Evolutionary conservation across 2,888 invertebrate species (phyloP), one percentile per base, ranked within the genome.

Genomic region (Tachina lurida): DNA sequence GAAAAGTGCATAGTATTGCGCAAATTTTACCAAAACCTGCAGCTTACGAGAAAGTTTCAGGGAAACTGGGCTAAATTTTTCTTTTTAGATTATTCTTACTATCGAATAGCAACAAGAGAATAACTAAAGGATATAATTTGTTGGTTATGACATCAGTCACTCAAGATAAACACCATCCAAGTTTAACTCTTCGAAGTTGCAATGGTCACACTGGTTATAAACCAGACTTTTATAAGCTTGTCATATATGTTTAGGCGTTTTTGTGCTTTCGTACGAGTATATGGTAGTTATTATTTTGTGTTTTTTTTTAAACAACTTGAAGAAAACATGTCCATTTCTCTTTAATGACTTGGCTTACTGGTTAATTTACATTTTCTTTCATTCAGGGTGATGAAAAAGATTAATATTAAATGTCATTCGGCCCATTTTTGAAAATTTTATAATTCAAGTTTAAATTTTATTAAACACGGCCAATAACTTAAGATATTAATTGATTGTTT

Each of bases 311-410:
- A 52, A 52, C 39, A 45, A 22, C 15, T 3, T 49, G 22, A 13
- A 19, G 22, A 43, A 75, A 67, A 49, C 49, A 39, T 65, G 17
- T 49, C 49, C 5, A 78, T 68, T 68, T 78, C 62, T 74, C 67
- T 73, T 73, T 82, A 58, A 74, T 62, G 45, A 43, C 60, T 54
- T 54, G 41, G 12, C 17, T 60, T 41, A 7, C 22, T 17, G 31
- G 31, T 73, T 39, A 41, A 17, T 54, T 67, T 10, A n/a, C n/a
- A n/a, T 22, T 43, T 54, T 39, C 22, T 43, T 62, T 43, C 62
- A 60, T 54, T 75, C 54, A 10, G n/a, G 65, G n/a, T 41, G 54
- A 54, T 54, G 52, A 41, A 31, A 41, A 19, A 12, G 19, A 54
- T 70, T 43, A 15, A 19, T 54, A 52, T 52, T 17, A 56, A 54